Evolutionary conservation across 2,113 vertebrate species (phyloP).

Genomic region (Pongo pygmaeus): DNA sequence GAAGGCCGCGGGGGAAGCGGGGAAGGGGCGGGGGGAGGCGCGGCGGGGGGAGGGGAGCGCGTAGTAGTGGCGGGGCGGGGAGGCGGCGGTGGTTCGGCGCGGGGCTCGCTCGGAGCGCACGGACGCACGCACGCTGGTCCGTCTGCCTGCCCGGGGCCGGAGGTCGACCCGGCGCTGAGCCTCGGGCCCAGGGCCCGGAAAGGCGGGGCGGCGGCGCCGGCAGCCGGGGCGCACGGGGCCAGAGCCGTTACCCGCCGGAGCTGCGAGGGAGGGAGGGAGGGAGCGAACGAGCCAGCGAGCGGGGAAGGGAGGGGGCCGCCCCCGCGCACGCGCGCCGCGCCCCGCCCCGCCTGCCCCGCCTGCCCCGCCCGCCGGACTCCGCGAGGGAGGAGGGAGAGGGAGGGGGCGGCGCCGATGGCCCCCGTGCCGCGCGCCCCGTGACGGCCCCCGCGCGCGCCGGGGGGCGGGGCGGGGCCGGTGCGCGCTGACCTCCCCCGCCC

Average conservation of each 20-base stretch:
- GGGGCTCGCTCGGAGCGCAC: slow-evolving; percentile 71
- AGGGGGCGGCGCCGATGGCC: slow-evolving; percentile 72
- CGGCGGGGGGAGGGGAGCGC: slow-evolving; percentile 74
- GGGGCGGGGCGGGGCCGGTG: slow-evolving; percentile 71
- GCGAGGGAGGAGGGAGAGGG: slow-evolving; percentile 67
- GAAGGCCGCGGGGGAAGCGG: slow-evolving; percentile 80
- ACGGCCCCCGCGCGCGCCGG: slow-evolving; percentile 75
- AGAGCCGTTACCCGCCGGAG: slow-evolving; percentile 73
- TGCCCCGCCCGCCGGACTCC: slow-evolving; percentile 53
- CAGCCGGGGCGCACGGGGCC: slow-evolving; percentile 60
- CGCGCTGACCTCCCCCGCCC: slow-evolving; percentile 71
- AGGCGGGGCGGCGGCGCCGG: slow-evolving; percentile 62
- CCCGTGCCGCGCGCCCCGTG: slow-evolving; percentile 64
- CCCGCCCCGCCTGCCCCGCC: slow-evolving; percentile 60
- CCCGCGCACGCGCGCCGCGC: slow-evolving; percentile 73
- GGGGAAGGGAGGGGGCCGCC: slow-evolving; percentile 61
- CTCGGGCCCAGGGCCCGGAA: slow-evolving; percentile 39
- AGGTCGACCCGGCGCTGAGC: slow-evolving; percentile 59
- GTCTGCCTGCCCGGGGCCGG: slow-evolving; percentile 51
- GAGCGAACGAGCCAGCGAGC: slow-evolving; percentile 24
- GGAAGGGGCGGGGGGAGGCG: slow-evolving; percentile 61
- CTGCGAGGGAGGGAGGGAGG: slow-evolving; percentile 67
- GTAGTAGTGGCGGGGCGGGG: slow-evolving; percentile 81
- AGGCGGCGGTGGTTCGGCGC: slow-evolving; percentile 74
- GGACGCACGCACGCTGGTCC: slow-evolving; percentile 74